Conservation (phyloP, 2,888 invertebrate species). For the Fissipunctia ypsillon region DNA sequence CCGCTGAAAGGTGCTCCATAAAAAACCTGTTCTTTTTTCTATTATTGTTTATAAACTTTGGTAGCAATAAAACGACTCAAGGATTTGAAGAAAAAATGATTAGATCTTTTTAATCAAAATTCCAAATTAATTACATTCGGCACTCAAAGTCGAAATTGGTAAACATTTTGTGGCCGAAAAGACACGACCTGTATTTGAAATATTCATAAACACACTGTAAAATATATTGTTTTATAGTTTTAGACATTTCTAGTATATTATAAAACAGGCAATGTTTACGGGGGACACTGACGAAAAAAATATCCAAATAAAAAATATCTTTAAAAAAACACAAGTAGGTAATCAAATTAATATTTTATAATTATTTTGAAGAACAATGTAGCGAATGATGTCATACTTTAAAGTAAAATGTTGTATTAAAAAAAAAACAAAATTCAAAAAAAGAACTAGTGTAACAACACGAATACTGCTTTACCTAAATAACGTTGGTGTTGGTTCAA, state of each 20-base stretch:
- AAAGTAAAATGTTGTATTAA: neutral
- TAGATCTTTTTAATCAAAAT: neutral
- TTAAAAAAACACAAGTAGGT: too few relatives aligned
- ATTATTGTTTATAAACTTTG: neutral
- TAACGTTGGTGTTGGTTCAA: slow-evolving; percentile 39
- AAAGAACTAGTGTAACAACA: slow-evolving; percentile 7
- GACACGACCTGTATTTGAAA: slow-evolving; percentile 41
- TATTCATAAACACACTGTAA: slow-evolving; percentile 38
- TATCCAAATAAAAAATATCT: neutral
- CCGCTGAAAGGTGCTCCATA: neutral
- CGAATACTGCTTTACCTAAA: slow-evolving; percentile 30
- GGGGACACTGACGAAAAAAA: neutral
- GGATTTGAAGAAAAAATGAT: neutral
- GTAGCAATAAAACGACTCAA: too few relatives aligned
- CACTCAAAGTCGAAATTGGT: neutral
- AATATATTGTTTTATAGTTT: slow-evolving; percentile 20
- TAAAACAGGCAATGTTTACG: neutral
- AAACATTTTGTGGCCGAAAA: neutral
- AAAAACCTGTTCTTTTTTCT: too few relatives aligned
- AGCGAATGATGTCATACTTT: neutral
- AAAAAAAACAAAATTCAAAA: neutral
- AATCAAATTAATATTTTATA: neutral
- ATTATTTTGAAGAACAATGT: neutral
- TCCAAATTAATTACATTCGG: too few relatives aligned
- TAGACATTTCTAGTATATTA: slow-evolving; percentile 4